Percentiles rank a stretch among this genome's conserved stretches.
These are phyloP conservation scores for Caenorhabditis briggsae DNA, from an alignment of 1,140 invertebrate species.

Conservation along the genomic window DNA sequence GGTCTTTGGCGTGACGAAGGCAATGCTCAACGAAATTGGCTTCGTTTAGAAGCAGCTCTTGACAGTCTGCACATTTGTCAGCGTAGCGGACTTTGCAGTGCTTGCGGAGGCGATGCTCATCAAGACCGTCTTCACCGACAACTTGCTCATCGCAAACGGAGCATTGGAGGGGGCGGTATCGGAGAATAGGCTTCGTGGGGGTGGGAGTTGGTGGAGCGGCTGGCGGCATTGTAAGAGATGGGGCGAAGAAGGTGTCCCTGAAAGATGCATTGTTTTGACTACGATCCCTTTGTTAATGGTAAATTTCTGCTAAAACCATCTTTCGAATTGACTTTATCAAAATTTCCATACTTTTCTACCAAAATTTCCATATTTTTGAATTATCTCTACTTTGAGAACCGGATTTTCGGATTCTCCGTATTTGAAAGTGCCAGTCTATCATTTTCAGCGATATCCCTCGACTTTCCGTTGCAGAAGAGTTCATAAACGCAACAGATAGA, in stretches of 20 bases:
- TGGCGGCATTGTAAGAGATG: constrained; percentile 16
- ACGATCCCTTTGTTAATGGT: too few relatives aligned
- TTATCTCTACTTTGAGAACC: too few relatives aligned
- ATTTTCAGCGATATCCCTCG: too few relatives aligned
- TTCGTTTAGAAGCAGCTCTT: constrained; percentile 34
- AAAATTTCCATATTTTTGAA: too few relatives aligned
- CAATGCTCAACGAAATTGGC: constrained; percentile 30
- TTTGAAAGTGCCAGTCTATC: too few relatives aligned
- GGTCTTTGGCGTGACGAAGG: background rate
- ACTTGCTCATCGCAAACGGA: constrained; percentile 70
- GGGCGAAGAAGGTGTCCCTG: constrained; percentile 33
- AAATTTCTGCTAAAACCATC: too few relatives aligned
- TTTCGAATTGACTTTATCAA: too few relatives aligned
- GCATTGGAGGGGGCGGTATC: constrained; percentile 65
- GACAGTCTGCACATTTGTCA: constrained; percentile 69
- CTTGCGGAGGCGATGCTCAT: constrained; percentile 66
- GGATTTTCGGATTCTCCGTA: too few relatives aligned
- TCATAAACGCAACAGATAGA: too few relatives aligned
- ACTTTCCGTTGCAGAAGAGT: too few relatives aligned
- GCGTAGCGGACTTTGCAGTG: constrained; percentile 70
- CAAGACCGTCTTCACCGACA: constrained; percentile 65
- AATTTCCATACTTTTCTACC: too few relatives aligned
- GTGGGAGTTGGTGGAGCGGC: background rate
- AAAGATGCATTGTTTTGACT: background rate
- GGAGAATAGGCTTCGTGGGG: constrained; percentile 50